Evolutionary conservation across 2,113 vertebrate genomes (phyloP).

Genomic region (Tringa solitaria): DNA sequence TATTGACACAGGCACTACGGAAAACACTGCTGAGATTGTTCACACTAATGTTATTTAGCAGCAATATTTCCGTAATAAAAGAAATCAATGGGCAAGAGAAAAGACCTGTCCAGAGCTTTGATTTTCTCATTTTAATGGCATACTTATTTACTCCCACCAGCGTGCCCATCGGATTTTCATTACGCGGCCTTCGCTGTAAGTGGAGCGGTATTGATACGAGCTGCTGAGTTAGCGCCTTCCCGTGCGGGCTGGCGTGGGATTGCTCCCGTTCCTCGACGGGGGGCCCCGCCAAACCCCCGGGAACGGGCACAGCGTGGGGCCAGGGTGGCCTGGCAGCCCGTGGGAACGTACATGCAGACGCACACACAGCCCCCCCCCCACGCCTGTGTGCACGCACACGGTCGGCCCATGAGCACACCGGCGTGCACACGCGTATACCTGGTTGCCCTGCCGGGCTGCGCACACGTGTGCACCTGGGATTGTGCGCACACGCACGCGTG

Average conservation of each 20-base stretch:
- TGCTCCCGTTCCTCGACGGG: background rate
- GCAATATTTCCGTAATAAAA: conserved; percentile 78
- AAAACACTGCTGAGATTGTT: conserved; percentile 75
- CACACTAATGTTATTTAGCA: conserved; percentile 79
- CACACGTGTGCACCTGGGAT: background rate
- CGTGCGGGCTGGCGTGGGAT: background rate
- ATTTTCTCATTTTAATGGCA: conserved; percentile 79
- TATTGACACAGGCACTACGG: conserved; percentile 52
- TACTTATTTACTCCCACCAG: conserved; percentile 76
- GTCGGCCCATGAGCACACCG: background rate
- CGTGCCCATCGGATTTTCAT: conserved; percentile 74
- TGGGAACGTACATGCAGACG: fast-evolving
- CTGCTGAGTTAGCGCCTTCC: conserved; percentile 74
- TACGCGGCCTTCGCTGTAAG: conserved; percentile 69
- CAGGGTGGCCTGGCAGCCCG: background rate
- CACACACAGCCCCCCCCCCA: background rate
- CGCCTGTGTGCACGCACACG: fast-evolving
- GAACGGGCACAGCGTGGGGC: background rate
- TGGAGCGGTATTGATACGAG: conserved; percentile 69
- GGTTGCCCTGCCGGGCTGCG: too few species aligned
- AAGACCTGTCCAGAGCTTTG: conserved; percentile 73
- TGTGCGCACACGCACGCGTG: fast-evolving
- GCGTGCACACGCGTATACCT: fast-evolving
- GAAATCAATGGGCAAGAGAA: conserved; percentile 75
- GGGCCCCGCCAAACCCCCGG: background rate